Evolutionary conservation across 2,113 vertebrate genomes (phyloP).

Genomic region (Apistogramma diplotaenia): DNA sequence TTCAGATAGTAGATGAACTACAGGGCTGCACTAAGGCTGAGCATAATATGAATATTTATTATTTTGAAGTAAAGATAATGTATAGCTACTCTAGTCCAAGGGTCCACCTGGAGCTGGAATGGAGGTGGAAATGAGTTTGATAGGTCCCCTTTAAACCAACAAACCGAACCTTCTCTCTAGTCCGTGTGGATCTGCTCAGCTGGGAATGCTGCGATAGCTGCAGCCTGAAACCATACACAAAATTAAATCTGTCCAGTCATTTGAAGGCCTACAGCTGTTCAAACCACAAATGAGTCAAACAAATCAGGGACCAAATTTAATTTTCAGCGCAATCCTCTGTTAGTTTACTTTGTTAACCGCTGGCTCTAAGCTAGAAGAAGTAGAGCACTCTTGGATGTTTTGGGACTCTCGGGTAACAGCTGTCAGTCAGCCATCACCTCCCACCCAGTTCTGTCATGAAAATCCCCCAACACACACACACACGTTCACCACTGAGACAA

Average conservation of each 20-base stretch:
- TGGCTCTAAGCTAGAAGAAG: constrained; percentile 28
- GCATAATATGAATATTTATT: background rate
- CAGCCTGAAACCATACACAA: constrained; percentile 8
- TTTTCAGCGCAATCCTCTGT: constrained; percentile 6
- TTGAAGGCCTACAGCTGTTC: constrained; percentile 29
- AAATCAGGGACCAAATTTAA: constrained; percentile 18
- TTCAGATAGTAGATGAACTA: background rate
- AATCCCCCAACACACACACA: background rate
- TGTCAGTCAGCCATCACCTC: constrained; percentile 64
- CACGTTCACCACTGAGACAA: constrained; percentile 41
- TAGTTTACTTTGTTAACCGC: constrained; percentile 7
- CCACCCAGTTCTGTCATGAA: constrained; percentile 68
- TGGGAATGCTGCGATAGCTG: background rate
- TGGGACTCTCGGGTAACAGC: constrained; percentile 34
- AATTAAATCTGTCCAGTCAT: constrained; percentile 27
- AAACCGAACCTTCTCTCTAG: background rate
- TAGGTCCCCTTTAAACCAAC: background rate
- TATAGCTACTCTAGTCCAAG: background rate
- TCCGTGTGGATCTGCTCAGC: background rate
- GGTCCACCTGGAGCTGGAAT: background rate
- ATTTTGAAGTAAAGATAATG: background rate
- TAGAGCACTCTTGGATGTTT: constrained; percentile 34
- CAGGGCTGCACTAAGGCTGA: background rate
- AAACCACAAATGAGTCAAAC: constrained; percentile 28
- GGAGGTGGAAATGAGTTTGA: background rate